A percentile compares a stretch with the other conserved stretches of the same genome.
Evolutionary conservation across 2,888 invertebrate genomes (phyloP).

Genomic region (Apamea sordens): DNA sequence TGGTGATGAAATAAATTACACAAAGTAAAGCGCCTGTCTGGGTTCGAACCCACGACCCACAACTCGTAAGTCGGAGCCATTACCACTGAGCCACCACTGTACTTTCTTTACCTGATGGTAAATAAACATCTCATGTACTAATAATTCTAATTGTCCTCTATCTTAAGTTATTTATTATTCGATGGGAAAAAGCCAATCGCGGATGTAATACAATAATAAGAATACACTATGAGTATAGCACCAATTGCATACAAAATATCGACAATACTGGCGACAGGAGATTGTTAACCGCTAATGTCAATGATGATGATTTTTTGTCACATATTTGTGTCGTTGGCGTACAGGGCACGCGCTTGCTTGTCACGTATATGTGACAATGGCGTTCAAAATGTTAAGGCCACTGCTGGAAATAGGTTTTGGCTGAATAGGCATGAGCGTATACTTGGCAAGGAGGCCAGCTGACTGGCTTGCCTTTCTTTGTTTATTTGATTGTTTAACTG

Average conservation of each 20-base stretch:
- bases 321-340: no score
- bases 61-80: background rate
- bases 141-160: constrained; percentile 2
- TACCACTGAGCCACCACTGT: background rate
- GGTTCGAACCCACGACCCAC: background rate
- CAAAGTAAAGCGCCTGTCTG: background rate
- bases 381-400: no score
- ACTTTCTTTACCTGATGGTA: background rate
- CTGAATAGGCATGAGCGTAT: background rate
- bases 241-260: constrained; percentile 79
- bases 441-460: background rate
- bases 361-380: no score
- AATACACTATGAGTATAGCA: constrained; percentile 77
- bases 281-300: constrained; percentile 53
- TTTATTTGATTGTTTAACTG: no score
- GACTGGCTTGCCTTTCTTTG: no score
- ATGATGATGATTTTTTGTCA: background rate
- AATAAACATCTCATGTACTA: constrained; percentile 21
- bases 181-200: constrained; percentile 47
- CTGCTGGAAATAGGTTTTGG: background rate
- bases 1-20: background rate
- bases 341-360: no score
- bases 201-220: constrained; percentile 53
- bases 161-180: constrained; percentile 27
- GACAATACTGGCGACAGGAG: constrained; percentile 55